Percentiles rank a stretch among this genome's conserved stretches.
These are phyloP conservation scores for Aplysia californica DNA, from an alignment of 1,140 invertebrate species.

Conservation along the genomic window DNA sequence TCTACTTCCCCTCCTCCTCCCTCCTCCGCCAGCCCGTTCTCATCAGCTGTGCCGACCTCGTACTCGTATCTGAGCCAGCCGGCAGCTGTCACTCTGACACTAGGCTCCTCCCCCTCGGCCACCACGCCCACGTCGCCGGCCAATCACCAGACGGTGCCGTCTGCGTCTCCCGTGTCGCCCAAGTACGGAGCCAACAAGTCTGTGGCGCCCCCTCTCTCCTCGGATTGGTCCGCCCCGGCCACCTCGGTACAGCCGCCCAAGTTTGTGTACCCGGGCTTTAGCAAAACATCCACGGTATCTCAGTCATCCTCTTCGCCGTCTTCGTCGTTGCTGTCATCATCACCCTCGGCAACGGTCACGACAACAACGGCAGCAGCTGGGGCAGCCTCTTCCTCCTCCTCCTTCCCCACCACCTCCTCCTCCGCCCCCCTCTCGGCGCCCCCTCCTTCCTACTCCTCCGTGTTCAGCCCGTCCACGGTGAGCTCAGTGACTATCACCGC, in stretches of 20 bases:
- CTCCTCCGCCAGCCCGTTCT: constrained; percentile 35
- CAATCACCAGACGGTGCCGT: too few relatives aligned
- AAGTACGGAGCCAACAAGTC: constrained; percentile 24
- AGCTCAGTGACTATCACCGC: constrained; percentile 20
- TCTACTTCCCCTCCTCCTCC: constrained; percentile 1
- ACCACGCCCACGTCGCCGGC: background rate
- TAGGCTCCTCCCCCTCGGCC: background rate
- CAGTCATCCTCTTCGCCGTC: constrained; percentile 33
- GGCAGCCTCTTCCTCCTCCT: background rate
- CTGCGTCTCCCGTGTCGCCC: constrained; percentile 29
- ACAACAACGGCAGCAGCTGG: background rate
- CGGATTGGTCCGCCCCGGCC: constrained; percentile 55
- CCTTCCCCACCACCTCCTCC: background rate
- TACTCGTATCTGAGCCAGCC: constrained; percentile 44
- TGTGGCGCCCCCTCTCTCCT: constrained; percentile 47
- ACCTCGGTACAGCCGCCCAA: constrained; percentile 57
- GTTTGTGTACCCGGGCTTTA: constrained; percentile 61
- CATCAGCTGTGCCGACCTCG: constrained; percentile 44
- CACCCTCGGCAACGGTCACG: constrained; percentile 2
- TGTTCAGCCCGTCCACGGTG: constrained; percentile 11
- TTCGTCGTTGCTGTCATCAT: constrained; percentile 17
- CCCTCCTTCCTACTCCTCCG: background rate
- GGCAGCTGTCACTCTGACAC: constrained; percentile 4
- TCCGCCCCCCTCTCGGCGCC: constrained; percentile 6
- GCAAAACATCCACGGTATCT: constrained; percentile 27